Base-by-base conservation (phyloP, 2,797 vertebrate species). In the Amblyopsis hoosieri region DNA sequence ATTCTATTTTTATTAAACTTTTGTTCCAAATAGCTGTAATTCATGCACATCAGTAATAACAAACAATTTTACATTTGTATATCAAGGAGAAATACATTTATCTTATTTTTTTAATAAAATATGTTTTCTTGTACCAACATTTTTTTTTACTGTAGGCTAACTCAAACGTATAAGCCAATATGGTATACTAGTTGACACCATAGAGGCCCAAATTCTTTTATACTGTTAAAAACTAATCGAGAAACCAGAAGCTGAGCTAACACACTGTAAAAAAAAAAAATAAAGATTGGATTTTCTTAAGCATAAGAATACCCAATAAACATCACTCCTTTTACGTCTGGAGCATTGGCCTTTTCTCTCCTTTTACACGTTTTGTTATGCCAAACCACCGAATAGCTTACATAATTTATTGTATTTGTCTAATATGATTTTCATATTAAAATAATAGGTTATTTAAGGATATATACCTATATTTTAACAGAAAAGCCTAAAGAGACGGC, bases 221-320 rank as follows among this genome's bases (percentile, higher is more conserved):
- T 83, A 19, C 87, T 91, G 84, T 74, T 75, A 83, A 89, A 75
- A 71, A 59, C 68, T 69, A 70, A 86, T 86, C 85, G 79, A 84
- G 84, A 78, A 71, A 2, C 71, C 59, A 74, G 79, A 88, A 89
- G 84, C 87, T 90, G 85, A 80, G 85, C 83, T 89, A 89, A 91
- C 86, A 87, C 75, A 8, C 10, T 56, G 47, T 14, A 55, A 46
- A 72, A 70, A 71, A 17, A 17, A 17, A 29, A 29, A 29, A 29
- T 29, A 4, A 29, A 64, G 67, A 9, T 37, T 75, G 72, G 83
- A 51, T 80, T 74, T 72, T 42, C 57, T 75, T 86, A 64, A 78
- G 81, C 87, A 89, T 89, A 71, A 86, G 84, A 90, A 90, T 80
- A 70, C 56, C 57, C 67, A 78, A 78, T 77, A 80, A 86, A 86